These are phyloP conservation scores for Pterocles gutturalis DNA, from an alignment of 2,113 vertebrate species.

Conservation along the genomic window DNA sequence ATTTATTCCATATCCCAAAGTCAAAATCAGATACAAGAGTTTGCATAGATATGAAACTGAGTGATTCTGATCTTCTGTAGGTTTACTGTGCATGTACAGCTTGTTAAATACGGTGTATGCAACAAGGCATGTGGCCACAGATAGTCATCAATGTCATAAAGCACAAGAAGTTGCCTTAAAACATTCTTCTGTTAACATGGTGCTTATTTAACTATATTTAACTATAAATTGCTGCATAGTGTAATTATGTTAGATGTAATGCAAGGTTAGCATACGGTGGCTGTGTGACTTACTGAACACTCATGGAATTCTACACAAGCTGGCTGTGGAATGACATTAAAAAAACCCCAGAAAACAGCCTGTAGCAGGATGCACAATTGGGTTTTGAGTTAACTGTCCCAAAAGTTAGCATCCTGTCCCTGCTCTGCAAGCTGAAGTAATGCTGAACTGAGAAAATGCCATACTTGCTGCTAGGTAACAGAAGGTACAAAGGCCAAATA, in stretches of 20 bases:
- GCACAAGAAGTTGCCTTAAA: background rate
- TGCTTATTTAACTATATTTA: background rate
- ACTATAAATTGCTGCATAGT: background rate
- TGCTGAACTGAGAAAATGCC: background rate
- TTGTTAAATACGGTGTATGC: background rate
- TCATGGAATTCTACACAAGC: background rate
- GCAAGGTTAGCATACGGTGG: background rate
- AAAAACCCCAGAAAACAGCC: background rate
- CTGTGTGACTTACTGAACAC: background rate
- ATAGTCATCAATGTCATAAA: background rate
- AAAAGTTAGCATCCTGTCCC: background rate
- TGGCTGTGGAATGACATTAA: background rate
- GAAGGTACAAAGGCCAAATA: background rate
- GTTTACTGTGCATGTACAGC: background rate
- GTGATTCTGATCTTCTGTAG: background rate
- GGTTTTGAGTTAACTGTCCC: background rate
- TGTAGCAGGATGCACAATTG: background rate
- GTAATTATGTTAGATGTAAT: background rate
- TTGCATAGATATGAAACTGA: background rate
- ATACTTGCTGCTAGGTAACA: background rate
- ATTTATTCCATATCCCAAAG: background rate
- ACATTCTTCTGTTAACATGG: background rate
- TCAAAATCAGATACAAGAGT: background rate
- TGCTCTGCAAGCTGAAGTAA: background rate
- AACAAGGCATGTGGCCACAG: background rate